phyloP scores from a whole-genome alignment of 1,140 invertebrate species.

The Acromyrmex heyeri region DNA sequence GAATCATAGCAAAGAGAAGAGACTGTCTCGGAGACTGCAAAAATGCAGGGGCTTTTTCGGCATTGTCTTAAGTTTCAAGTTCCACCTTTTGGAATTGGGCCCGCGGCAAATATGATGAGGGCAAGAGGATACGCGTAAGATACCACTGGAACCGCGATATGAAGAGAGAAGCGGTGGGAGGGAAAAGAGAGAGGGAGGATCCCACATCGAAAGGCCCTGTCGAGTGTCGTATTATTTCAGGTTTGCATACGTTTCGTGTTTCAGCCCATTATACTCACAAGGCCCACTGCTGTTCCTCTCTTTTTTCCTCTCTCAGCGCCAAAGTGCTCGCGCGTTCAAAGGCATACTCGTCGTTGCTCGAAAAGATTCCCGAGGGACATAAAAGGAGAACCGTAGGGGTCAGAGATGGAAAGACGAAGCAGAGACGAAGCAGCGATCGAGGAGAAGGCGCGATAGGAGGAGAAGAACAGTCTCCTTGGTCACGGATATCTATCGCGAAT shows the following conservation, averaged over 20 bases:
- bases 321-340: constrained; percentile 52
- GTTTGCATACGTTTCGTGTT: constrained; percentile 78
- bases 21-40: constrained; percentile 1
- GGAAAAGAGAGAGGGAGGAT: constrained; percentile 32
- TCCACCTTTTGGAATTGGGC: constrained; percentile 65
- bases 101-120: constrained; percentile 72
- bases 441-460: constrained; percentile 29
- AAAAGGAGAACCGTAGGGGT: constrained; percentile 30
- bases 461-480: constrained; percentile 53
- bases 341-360: constrained; percentile 40
- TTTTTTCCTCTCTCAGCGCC: constrained; percentile 24
- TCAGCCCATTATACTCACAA: constrained; percentile 74
- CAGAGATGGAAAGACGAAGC: constrained; percentile 9
- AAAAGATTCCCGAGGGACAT: constrained; percentile 53
- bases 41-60: constrained; percentile 66
- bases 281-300: constrained; percentile 3
- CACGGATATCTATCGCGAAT: constrained; percentile 70
- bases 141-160: constrained; percentile 56
- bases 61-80: constrained; percentile 80
- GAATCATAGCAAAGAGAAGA: constrained; percentile 16
- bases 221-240: constrained; percentile 79
- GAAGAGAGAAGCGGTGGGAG: constrained; percentile 19
- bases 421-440: constrained; percentile 36
- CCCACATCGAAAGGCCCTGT: constrained; percentile 63
- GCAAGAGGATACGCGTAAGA: constrained; percentile 67